phyloP scores from a whole-genome alignment of 2,113 vertebrate genomes.

The Trinectes maculatus region DNA sequence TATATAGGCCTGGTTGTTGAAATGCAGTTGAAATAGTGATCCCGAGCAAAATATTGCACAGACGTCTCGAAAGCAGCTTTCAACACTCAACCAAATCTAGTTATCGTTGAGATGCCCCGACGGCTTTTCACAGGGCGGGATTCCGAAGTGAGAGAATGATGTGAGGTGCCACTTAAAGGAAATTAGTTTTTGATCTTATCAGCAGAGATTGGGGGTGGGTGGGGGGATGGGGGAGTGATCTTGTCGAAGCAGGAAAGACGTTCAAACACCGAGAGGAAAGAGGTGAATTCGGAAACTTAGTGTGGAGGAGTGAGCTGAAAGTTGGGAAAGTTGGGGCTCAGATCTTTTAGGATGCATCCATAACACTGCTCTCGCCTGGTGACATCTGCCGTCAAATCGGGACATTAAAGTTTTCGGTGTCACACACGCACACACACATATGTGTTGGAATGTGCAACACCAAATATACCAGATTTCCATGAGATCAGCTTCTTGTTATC shows the following conservation, averaged over 20 bases:
- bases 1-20: neutral
- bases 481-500: too few relatives aligned
- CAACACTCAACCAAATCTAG: constrained; percentile 24
- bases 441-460: too few relatives aligned
- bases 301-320: neutral
- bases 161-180: constrained; percentile 14
- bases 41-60: constrained; percentile 20
- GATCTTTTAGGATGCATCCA: neutral
- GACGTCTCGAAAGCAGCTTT: constrained; percentile 10
- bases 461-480: too few relatives aligned
- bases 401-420: neutral
- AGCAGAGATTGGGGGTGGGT: constrained; percentile 11
- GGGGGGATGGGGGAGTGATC: too few relatives aligned
- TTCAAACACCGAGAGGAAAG: too few relatives aligned
- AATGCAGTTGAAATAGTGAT: constrained; percentile 14
- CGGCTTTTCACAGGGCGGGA: constrained; percentile 19
- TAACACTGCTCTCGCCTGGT: neutral
- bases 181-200: constrained; percentile 19
- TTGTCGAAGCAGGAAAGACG: too few relatives aligned
- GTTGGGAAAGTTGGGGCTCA: neutral
- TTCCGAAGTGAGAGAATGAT: constrained; percentile 27
- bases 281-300: too few relatives aligned
- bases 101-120: constrained; percentile 1
- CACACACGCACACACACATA: too few relatives aligned
- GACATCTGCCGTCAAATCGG: neutral